Conservation (phyloP, 2,113 vertebrate species). For the Mastomys coucha region DNA sequence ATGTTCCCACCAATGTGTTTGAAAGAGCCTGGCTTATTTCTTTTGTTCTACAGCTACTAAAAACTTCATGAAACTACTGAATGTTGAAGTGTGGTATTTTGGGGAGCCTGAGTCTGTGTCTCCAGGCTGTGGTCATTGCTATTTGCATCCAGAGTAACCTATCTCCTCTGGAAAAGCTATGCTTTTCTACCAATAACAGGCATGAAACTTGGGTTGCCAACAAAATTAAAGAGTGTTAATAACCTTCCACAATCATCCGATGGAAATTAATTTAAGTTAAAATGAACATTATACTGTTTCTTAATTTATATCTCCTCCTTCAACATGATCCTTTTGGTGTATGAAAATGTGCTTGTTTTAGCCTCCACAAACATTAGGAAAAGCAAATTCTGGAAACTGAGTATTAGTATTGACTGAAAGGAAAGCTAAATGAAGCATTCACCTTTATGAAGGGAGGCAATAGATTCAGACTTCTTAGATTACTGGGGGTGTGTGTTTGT, state of each 20-base stretch:
- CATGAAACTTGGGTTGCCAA: not conserved
- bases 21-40: not conserved
- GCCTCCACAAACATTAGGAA: not conserved
- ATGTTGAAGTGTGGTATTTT: not conserved
- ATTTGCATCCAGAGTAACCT: not conserved
- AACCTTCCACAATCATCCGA: not conserved
- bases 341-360: not conserved
- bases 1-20: not conserved
- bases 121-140: not conserved
- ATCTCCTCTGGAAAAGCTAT: not conserved
- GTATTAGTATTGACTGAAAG: not conserved
- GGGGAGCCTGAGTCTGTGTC: not conserved
- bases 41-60: not conserved
- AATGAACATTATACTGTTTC: not conserved
- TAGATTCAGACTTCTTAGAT: not conserved
- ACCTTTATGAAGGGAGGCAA: not conserved
- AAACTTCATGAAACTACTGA: no score
- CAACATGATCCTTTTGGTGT: not conserved
- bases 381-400: not conserved
- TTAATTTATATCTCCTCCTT: not conserved
- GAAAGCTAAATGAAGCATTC: conserved; percentile 19
- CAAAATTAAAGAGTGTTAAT: not conserved
- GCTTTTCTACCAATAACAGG: not conserved
- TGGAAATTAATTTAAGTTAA: not conserved
- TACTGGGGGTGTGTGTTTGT: no score